Evolutionary conservation across 1,140 invertebrate genomes (phyloP).

Genomic region (Araneus ventricosus): DNA sequence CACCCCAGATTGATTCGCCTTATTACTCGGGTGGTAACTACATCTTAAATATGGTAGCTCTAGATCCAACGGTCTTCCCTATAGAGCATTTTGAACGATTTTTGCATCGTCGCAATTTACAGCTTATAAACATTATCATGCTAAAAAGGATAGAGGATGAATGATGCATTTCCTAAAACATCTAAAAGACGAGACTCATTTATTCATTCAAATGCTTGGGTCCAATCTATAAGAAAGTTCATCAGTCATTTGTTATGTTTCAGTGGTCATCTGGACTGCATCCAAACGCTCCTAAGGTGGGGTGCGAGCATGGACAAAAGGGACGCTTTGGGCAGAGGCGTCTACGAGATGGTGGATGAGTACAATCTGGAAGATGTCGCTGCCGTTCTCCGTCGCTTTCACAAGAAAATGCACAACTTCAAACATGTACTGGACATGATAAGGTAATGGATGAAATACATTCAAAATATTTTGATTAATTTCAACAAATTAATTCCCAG

Average conservation of each 20-base stretch:
- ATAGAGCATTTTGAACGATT: too few species aligned
- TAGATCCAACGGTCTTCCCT: too few species aligned
- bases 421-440: constrained; percentile 69
- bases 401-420: constrained; percentile 75
- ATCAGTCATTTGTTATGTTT: neutral
- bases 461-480: too few species aligned
- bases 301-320: constrained; percentile 77
- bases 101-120: too few species aligned
- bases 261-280: constrained; percentile 80
- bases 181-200: too few species aligned
- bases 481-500: too few species aligned
- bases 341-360: constrained; percentile 79
- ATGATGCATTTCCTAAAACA: too few species aligned
- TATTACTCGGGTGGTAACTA: too few species aligned
- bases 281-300: constrained; percentile 80
- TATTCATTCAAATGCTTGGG: neutral
- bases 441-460: neutral
- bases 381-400: constrained; percentile 64
- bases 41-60: too few species aligned
- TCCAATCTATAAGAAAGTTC: neutral
- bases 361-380: constrained; percentile 78
- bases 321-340: constrained; percentile 78
- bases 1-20: too few species aligned
- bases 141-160: too few species aligned
- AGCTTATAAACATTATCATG: too few species aligned